Percentiles rank a stretch among this genome's conserved stretches.
Conservation (phyloP, 2,113 vertebrate genomes). For the Nycticryphes semicollaris region DNA sequence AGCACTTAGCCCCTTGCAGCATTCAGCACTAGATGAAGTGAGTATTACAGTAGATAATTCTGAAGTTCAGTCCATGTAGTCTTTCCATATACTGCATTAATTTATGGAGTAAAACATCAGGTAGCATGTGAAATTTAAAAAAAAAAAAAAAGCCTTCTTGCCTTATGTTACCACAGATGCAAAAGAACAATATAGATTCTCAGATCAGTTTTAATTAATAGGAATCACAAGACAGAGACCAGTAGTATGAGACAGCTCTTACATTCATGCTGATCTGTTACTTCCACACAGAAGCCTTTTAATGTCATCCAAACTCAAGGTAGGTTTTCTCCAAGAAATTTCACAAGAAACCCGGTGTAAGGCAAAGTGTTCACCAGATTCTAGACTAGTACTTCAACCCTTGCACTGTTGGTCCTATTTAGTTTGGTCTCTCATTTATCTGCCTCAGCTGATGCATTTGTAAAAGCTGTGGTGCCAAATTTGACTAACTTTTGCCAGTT, state of each 20-base stretch:
- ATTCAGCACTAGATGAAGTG: background rate
- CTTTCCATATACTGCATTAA: background rate
- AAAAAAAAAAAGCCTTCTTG: background rate
- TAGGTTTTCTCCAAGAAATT: background rate
- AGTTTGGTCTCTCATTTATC: background rate
- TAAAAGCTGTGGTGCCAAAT: background rate
- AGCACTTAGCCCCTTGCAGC: background rate
- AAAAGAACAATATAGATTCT: background rate
- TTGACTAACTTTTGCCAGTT: background rate
- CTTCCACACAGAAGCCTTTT: background rate
- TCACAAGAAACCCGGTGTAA: background rate
- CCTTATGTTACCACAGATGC: background rate
- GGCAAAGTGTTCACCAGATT: background rate
- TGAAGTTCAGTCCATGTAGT: background rate
- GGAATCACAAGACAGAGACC: background rate
- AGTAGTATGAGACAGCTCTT: background rate
- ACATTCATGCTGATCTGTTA: background rate
- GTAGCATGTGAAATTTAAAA: background rate
- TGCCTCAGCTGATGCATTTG: background rate
- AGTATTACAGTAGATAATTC: background rate
- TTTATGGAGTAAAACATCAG: background rate
- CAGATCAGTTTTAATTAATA: background rate
- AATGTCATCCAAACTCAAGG: background rate
- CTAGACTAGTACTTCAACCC: background rate
- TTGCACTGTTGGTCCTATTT: background rate